Base-by-base conservation (phyloP, 2,888 invertebrate genomes). In the Prosopocoilus inquinatus region DNA sequence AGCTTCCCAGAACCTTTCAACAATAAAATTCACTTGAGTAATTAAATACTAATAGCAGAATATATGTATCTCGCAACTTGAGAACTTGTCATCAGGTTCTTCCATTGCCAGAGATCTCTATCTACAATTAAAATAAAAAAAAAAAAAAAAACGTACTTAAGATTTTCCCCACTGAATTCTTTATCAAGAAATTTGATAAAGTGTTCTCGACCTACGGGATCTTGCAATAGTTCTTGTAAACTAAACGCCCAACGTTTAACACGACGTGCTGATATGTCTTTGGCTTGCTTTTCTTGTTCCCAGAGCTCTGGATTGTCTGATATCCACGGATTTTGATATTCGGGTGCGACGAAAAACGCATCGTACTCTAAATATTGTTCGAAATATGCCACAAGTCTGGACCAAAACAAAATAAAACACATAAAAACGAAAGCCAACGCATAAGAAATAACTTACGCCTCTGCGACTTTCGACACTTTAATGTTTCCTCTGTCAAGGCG, bases 171-270 rank as follows among this genome's bases (percentile, higher is more conserved):
- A 70, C 96, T 96, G 78, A 98, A 99, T 80, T 99, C 98, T 77
- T 98, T 99, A 72, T 94, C 93, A 46, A 99, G 84, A 79, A 99
- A 99, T 73, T 88, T 89, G 60, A 91, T 89, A 78, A 99, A 97
- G 78, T 98, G 97, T 51, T 99, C 98, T 64, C 91, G 83, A 2
- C 99, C 99, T 9, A 95, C 86, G n/a, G 93, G 87, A 82, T 99
- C 99, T 64, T 90, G 89, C 5, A 99, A 81, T 52, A 99, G 80
- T 78, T 99, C 99, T 62, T 96, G 90, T 53, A 99, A 86, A 67
- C 94, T 91, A 79, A 99, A 98, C 11, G 93, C 94, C 99, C 99
- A 99, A 68, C 96, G 86, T 67, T 96, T 92, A 0, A 99, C 96
- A 57, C 96, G 86, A 28, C 97, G 87, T 9, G 91, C 84, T 47